Conservation (phyloP, 2,888 invertebrate genomes). For the Hemithea aestivaria region DNA sequence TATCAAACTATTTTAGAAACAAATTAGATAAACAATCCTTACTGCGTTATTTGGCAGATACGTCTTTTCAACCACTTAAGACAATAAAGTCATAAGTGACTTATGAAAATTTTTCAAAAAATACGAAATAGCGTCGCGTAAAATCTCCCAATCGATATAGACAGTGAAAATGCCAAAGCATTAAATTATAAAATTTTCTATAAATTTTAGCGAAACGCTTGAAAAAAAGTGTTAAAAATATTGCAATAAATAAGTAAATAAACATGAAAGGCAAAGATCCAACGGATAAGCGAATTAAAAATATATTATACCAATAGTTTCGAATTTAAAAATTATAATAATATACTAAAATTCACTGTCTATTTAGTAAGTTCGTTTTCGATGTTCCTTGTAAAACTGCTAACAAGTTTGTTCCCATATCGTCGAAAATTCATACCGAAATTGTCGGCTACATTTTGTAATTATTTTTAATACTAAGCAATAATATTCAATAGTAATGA, state of each 20-base stretch:
- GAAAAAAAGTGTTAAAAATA: slow-evolving; percentile 44
- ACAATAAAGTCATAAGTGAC: no score
- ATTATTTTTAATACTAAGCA: slow-evolving; percentile 12
- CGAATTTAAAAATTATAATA: slow-evolving; percentile 66
- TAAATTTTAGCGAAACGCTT: no score
- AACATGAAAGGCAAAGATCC: slow-evolving; percentile 56
- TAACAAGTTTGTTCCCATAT: slow-evolving; percentile 61
- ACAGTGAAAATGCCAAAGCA: slow-evolving; percentile 64
- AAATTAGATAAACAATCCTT: no score
- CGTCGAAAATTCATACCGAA: slow-evolving; percentile 28
- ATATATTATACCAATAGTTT: slow-evolving; percentile 60
- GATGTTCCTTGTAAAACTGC: slow-evolving; percentile 71
- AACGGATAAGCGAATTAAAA: slow-evolving; percentile 59
- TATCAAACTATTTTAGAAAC: no score
- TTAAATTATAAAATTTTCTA: slow-evolving; percentile 18
- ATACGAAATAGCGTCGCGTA: slow-evolving; percentile 4
- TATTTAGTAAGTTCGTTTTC: slow-evolving; percentile 76
- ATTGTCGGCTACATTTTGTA: slow-evolving; percentile 7
- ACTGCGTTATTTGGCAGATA: no score
- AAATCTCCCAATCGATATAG: slow-evolving; percentile 52
- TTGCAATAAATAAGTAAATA: slow-evolving; percentile 77
- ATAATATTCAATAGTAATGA: slow-evolving; percentile 10
- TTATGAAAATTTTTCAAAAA: no score
- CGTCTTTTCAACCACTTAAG: no score
- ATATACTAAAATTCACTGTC: slow-evolving; percentile 77